Base-by-base conservation (phyloP, 1,140 invertebrate species). In the Saxidomus purpurata region DNA sequence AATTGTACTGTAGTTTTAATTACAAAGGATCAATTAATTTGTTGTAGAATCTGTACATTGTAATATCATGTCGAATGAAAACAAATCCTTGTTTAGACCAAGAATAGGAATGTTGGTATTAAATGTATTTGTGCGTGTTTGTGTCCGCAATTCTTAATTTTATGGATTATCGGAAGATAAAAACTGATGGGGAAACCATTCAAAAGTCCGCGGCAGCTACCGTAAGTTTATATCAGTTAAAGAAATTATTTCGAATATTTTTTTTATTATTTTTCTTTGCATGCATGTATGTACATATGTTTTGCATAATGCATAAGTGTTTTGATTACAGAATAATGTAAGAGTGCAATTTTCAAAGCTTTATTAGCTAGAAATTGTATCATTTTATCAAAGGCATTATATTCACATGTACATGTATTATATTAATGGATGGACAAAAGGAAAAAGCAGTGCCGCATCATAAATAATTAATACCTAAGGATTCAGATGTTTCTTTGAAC, bases 211-310 rank as follows among this genome's bases (percentile, higher is more conserved):
- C 34, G 76, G 36, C 76, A 79, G 31, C 36, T 79, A 55, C 76
- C 76, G 76, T 79, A 55, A 79, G 76, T 79, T n/a, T 40, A 19
- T 49, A 76, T 28, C n/a, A n/a, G n/a, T n/a, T n/a, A n/a, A n/a
- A n/a, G n/a, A n/a, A n/a, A n/a, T n/a, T n/a, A n/a, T n/a, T n/a
- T n/a, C n/a, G n/a, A n/a, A n/a, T n/a, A n/a, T n/a, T 49, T 49
- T 49, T 49, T 49, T 11, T 49, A 49, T 49, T 11, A 49, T 11
- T 49, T 11, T 49, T 49, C 8, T 49, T 49, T 8, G 47, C 17
- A 49, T 8, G 47, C 8, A 49, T 49, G 17, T 49, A 17, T 49
- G 17, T 49, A 8, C 17, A 11, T 49, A 49, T 49, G 47, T 49
- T 49, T 49, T 49, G 47, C 47, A 49, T 49, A 17, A 8, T 49